These are phyloP conservation scores for Zaprionus capensis DNA, from an alignment of 1,140 invertebrate genomes.

Conservation along the genomic window DNA sequence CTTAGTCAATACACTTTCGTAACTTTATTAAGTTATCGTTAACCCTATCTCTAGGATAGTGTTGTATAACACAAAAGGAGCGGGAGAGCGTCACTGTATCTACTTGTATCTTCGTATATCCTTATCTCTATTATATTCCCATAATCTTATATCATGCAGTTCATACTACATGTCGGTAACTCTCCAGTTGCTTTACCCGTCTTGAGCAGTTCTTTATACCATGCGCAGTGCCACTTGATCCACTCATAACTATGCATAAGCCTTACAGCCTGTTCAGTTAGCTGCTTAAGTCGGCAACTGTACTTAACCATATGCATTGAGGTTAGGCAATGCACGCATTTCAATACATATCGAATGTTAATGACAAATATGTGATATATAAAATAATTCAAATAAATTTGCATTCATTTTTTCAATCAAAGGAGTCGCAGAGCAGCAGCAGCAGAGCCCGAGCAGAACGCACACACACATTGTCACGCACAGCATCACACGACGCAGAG, in stretches of 20 bases:
- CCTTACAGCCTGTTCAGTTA: background rate
- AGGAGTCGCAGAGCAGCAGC: constrained; percentile 35
- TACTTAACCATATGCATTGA: constrained; percentile 51
- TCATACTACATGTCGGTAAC: accelerated
- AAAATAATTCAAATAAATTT: constrained; percentile 73
- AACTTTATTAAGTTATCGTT: too few relatives aligned
- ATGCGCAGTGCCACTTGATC: constrained; percentile 8
- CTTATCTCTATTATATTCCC: background rate
- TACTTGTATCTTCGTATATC: too few relatives aligned
- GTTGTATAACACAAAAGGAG: too few relatives aligned
- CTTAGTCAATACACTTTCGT: too few relatives aligned
- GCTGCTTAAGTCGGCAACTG: constrained; percentile 28
- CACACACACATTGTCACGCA: background rate
- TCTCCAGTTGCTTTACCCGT: background rate
- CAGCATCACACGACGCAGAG: background rate
- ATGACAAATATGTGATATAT: constrained; percentile 76
- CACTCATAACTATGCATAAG: constrained; percentile 8
- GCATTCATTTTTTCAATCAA: constrained; percentile 74
- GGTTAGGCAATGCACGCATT: constrained; percentile 48
- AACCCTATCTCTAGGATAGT: too few relatives aligned
- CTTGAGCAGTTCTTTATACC: background rate
- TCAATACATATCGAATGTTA: constrained; percentile 65
- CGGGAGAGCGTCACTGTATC: too few relatives aligned
- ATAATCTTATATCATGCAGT: background rate
- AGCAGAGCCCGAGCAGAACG: background rate